Evolutionary conservation across 2,888 invertebrate genomes (phyloP).

Genomic region (Eupithecia centaureata): DNA sequence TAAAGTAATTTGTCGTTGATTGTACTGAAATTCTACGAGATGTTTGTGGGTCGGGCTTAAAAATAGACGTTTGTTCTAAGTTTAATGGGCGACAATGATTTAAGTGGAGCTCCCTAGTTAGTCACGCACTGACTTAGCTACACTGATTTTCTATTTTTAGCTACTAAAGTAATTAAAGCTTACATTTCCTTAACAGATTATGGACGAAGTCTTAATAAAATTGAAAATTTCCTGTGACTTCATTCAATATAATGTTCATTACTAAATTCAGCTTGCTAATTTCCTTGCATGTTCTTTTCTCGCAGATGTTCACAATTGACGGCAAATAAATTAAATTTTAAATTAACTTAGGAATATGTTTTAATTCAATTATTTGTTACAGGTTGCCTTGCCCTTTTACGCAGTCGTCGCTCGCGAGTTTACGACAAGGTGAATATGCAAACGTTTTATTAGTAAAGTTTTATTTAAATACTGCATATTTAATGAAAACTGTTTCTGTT

Average conservation of each 20-base stretch:
- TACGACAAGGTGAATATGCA: constrained; percentile 87
- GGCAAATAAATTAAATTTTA: constrained; percentile 14
- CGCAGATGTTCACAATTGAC: constrained; percentile 23
- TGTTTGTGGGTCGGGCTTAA: constrained; percentile 60
- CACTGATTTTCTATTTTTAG: constrained; percentile 40
- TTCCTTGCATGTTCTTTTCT: constrained; percentile 11
- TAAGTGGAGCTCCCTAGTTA: constrained; percentile 64
- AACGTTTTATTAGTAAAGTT: constrained; percentile 4
- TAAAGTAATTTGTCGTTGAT: constrained; percentile 34
- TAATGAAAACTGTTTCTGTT: background rate
- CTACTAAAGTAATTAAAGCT: constrained; percentile 1
- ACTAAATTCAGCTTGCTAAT: background rate
- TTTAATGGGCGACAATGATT: constrained; percentile 61
- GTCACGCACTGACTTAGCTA: constrained; percentile 42
- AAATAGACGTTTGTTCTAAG: constrained; percentile 58
- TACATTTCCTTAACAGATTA: background rate
- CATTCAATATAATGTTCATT: background rate
- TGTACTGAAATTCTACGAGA: constrained; percentile 57
- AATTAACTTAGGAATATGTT: constrained; percentile 14
- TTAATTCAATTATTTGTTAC: constrained; percentile 59
- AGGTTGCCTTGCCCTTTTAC: constrained; percentile 92
- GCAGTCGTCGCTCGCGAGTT: constrained; percentile 90
- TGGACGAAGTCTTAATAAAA: background rate
- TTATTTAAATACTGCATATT: background rate
- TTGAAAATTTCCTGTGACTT: background rate